A percentile compares a stretch with the other conserved stretches of the same genome.
phyloP scores from a whole-genome alignment of 2,113 vertebrate genomes.

The Miniopterus natalensis region DNA sequence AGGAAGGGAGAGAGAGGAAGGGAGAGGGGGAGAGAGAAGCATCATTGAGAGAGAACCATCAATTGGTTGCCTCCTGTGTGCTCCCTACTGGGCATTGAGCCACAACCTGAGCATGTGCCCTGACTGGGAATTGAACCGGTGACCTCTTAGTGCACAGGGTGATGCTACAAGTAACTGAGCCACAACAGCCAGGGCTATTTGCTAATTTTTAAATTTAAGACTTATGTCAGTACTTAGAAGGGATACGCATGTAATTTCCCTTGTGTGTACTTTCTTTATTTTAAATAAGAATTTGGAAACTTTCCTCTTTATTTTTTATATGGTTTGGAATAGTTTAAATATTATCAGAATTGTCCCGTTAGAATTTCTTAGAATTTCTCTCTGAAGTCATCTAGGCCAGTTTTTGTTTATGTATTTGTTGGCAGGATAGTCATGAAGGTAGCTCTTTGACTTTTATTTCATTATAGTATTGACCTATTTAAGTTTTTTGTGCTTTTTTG shows the following conservation, averaged over 20 bases:
- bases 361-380: background rate
- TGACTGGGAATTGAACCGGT: too few species aligned
- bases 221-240: background rate
- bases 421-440: background rate
- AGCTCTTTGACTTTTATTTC: background rate
- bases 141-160: too few species aligned
- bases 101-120: too few species aligned
- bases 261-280: background rate
- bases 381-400: background rate
- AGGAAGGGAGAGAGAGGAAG: background rate
- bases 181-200: background rate
- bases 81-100: too few species aligned
- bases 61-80: too few species aligned
- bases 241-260: background rate
- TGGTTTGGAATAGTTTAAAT: background rate
- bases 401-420: background rate
- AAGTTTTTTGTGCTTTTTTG: background rate
- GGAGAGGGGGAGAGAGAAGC: too few species aligned
- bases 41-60: too few species aligned
- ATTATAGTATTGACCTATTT: background rate
- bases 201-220: background rate
- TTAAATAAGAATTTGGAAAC: conserved; percentile 24
- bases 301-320: background rate
- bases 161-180: too few species aligned
- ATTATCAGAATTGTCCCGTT: background rate